These are phyloP conservation scores for Haplotaxodon microlepis DNA, from an alignment of 2,113 vertebrate species.

Conservation along the genomic window DNA sequence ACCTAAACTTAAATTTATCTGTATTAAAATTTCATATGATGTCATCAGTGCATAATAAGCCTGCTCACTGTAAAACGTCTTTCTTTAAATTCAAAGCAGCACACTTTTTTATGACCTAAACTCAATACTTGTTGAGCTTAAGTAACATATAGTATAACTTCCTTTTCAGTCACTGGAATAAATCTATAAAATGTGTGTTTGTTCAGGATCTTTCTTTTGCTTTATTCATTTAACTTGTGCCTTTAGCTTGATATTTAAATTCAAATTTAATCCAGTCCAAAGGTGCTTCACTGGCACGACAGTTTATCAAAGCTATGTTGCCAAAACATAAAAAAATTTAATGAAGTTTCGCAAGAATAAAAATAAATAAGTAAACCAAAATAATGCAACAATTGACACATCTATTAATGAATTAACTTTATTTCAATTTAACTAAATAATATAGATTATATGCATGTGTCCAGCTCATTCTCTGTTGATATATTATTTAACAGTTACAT, in stretches of 20 bases:
- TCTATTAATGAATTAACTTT: neutral
- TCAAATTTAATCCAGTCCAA: neutral
- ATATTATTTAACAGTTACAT: neutral
- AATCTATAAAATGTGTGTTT: neutral
- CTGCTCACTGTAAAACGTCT: neutral
- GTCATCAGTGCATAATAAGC: neutral
- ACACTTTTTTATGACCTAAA: neutral
- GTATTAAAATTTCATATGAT: neutral
- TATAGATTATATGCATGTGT: neutral
- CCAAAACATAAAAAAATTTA: neutral
- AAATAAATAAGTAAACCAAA: neutral
- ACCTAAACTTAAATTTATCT: neutral
- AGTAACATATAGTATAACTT: neutral
- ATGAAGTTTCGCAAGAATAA: neutral
- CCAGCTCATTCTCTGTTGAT: neutral
- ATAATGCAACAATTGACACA: neutral
- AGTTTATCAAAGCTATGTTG: neutral
- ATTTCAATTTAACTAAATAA: neutral
- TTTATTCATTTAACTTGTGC: too few relatives aligned
- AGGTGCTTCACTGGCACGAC: neutral
- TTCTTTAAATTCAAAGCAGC: neutral
- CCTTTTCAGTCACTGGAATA: neutral
- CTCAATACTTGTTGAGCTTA: neutral
- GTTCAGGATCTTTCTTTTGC: neutral
- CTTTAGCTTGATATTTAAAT: neutral